A percentile compares a stretch with the other conserved stretches of the same genome.
phyloP scores from a whole-genome alignment of 2,113 vertebrate species.

The Martes martes region DNA sequence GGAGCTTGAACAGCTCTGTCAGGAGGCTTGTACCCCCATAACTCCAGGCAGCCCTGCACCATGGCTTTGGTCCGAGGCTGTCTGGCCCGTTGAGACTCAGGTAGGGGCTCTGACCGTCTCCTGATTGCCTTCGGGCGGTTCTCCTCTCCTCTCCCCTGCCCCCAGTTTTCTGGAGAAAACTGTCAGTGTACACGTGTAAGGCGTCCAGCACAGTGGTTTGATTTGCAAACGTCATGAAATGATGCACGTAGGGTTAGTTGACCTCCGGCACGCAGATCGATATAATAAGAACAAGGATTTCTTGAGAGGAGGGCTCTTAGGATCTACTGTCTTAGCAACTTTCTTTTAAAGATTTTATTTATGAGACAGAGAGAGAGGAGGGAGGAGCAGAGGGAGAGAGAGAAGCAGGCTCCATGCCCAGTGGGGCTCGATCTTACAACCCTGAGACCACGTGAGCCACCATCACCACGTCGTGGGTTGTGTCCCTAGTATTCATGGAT shows the following conservation, averaged over 20 bases:
- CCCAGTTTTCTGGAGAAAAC: background rate
- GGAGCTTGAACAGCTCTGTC: background rate
- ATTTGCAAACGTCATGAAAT: background rate
- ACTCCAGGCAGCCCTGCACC: background rate
- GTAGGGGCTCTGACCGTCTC: too few relatives aligned
- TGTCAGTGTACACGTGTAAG: background rate
- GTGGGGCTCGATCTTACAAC: background rate
- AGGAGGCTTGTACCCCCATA: fast-evolving
- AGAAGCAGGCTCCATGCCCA: background rate
- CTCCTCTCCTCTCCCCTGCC: background rate
- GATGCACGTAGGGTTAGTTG: background rate
- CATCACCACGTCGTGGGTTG: fast-evolving
- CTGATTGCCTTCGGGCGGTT: background rate
- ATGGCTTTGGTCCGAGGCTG: background rate
- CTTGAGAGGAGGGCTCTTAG: background rate
- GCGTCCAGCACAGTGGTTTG: fast-evolving
- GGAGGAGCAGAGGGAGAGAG: background rate
- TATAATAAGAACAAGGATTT: background rate
- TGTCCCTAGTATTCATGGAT: background rate
- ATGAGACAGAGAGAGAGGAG: background rate
- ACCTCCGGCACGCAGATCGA: background rate
- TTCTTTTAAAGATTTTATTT: background rate
- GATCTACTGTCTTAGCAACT: background rate
- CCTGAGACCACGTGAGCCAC: background rate
- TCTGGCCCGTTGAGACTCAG: background rate